These are phyloP conservation scores for Catocala sponsa DNA, from an alignment of 2,888 invertebrate genomes.

Conservation along the genomic window DNA sequence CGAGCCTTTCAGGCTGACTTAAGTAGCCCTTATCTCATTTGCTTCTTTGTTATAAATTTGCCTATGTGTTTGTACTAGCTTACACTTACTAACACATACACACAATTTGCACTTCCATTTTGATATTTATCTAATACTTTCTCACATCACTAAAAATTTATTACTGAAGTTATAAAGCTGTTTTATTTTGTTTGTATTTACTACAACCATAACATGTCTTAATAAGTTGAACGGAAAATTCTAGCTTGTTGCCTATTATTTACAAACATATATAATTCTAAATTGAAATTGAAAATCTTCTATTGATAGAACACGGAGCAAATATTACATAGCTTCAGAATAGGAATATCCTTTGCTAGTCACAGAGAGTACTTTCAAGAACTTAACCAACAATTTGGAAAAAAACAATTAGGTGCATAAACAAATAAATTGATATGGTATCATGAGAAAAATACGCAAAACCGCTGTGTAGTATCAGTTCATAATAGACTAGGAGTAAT, in stretches of 20 bases:
- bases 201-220: not conserved
- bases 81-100: slow-evolving; percentile 12
- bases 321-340: no score
- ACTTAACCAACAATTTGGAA: slow-evolving; percentile 32
- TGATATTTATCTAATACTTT: slow-evolving; percentile 47
- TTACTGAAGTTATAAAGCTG: slow-evolving; percentile 42
- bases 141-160: slow-evolving; percentile 44
- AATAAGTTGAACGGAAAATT: not conserved
- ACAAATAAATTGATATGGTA: slow-evolving; percentile 59
- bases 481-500: slow-evolving; percentile 59
- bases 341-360: no score
- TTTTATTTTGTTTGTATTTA: slow-evolving; percentile 19
- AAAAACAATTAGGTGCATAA: slow-evolving; percentile 43
- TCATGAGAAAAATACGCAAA: slow-evolving; percentile 66
- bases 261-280: not conserved
- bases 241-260: no score
- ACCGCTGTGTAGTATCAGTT: slow-evolving; percentile 63
- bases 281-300: no score
- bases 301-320: no score
- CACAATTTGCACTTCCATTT: slow-evolving; percentile 35
- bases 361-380: slow-evolving; percentile 23
- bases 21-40: slow-evolving; percentile 83
- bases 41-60: slow-evolving; percentile 69
- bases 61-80: slow-evolving; percentile 54
- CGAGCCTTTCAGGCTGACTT: slow-evolving; percentile 74